phyloP scores from a whole-genome alignment of 1,140 invertebrate genomes.

The Cherax quadricarinatus region DNA sequence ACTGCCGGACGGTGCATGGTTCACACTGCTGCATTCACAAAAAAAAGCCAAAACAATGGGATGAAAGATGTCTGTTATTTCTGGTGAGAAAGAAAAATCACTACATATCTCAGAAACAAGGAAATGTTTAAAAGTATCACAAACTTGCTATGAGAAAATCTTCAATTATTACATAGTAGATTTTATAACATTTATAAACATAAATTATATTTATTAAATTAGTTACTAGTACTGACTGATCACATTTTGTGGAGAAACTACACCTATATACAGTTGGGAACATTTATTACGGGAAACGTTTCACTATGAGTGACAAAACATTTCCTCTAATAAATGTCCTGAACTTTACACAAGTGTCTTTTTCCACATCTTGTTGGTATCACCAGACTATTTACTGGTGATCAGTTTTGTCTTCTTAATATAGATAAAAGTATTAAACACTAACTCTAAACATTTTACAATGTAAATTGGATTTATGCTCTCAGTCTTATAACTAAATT shows the following conservation, averaged over 20 bases:
- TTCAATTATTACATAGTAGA: background rate
- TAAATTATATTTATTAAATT: background rate
- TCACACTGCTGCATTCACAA: constrained; percentile 62
- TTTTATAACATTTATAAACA: background rate
- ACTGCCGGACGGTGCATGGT: constrained; percentile 66
- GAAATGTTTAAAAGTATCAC: background rate
- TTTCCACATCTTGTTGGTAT: no score
- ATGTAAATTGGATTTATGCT: background rate
- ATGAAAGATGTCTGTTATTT: constrained; percentile 19
- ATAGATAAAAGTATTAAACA: no score
- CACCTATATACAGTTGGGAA: no score
- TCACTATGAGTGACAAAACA: no score
- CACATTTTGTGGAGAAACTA: no score
- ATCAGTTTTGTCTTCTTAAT: no score
- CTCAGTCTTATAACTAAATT: background rate
- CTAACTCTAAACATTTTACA: no score
- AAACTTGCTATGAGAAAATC: background rate
- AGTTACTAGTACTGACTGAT: no score
- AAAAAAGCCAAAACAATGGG: background rate
- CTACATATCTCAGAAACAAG: background rate
- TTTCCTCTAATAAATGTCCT: no score
- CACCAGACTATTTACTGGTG: no score
- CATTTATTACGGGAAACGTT: no score
- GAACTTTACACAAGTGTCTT: no score
- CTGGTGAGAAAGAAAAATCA: background rate